These are phyloP conservation scores for Vicugna pacos DNA, from an alignment of 2,113 vertebrate species.

Conservation along the genomic window DNA sequence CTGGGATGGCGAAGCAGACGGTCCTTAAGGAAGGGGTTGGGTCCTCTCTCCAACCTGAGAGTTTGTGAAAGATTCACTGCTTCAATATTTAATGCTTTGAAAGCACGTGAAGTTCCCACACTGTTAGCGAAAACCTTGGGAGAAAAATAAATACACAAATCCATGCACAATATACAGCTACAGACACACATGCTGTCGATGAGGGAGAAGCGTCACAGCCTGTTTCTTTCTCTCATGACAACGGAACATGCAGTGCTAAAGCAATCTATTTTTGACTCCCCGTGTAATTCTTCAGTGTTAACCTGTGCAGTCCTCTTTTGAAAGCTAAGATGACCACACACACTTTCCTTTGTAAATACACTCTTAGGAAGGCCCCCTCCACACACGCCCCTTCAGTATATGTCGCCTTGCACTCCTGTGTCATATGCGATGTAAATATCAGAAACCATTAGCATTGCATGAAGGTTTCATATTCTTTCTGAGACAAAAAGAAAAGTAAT, in stretches of 20 bases:
- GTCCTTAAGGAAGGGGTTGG: constrained; percentile 66
- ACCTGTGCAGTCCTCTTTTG: constrained; percentile 87
- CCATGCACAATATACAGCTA: neutral
- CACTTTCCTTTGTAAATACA: constrained; percentile 90
- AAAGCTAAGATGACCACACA: constrained; percentile 79
- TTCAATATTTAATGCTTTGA: constrained; percentile 77
- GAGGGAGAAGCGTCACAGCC: neutral
- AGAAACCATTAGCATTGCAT: constrained; percentile 89
- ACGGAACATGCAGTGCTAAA: neutral
- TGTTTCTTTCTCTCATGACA: neutral
- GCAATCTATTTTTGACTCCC: constrained; percentile 75
- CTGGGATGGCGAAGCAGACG: neutral
- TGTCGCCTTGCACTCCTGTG: constrained; percentile 89
- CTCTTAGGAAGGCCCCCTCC: constrained; percentile 84
- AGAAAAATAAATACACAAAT: constrained; percentile 64
- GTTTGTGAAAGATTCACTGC: constrained; percentile 63
- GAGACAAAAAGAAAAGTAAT: constrained; percentile 90
- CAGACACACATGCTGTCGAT: neutral
- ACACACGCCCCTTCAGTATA: constrained; percentile 87
- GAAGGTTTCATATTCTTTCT: constrained; percentile 92
- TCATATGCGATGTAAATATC: constrained; percentile 93
- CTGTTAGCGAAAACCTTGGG: constrained; percentile 73
- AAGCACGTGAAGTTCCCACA: constrained; percentile 73
- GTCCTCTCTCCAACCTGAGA: constrained; percentile 59
- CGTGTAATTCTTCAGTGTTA: constrained; percentile 74